Percentiles rank a stretch among this genome's conserved stretches.
Evolutionary conservation across 92 coral and sea anemone species (phyloP).

Genomic region (Epizoanthus fatuus): DNA sequence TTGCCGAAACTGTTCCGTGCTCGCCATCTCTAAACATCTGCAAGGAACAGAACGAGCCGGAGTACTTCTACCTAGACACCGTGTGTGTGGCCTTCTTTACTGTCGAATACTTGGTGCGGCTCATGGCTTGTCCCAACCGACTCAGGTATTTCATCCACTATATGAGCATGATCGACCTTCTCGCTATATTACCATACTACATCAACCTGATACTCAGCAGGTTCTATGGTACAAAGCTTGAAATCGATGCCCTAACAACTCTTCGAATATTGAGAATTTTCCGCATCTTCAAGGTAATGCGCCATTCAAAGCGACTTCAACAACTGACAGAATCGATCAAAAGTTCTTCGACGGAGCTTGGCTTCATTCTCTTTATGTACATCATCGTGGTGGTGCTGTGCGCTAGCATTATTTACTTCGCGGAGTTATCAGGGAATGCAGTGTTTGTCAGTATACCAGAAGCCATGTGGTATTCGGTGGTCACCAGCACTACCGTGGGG

Average conservation of each 20-base stretch:
- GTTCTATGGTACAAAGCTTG: slow-evolving; percentile 48
- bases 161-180: slow-evolving; percentile 86
- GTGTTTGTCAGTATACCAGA: slow-evolving; percentile 89
- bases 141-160: slow-evolving; percentile 55
- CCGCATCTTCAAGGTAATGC: slow-evolving; percentile 83
- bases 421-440: slow-evolving; percentile 73
- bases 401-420: slow-evolving; percentile 84
- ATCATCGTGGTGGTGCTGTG: slow-evolving; percentile 77
- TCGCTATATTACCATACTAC: slow-evolving; percentile 84
- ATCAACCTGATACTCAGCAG: slow-evolving; percentile 59
- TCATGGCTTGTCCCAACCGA: slow-evolving; percentile 70
- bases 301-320: slow-evolving; percentile 82
- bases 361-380: slow-evolving; percentile 75
- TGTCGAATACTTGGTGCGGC: slow-evolving; percentile 65
- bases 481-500: slow-evolving; percentile 93
- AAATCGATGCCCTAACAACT: slow-evolving; percentile 73
- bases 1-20: slow-evolving; percentile 79
- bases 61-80: slow-evolving; percentile 77
- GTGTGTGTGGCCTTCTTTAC: slow-evolving; percentile 82
- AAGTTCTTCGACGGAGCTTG: slow-evolving; percentile 83
- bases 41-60: slow-evolving; percentile 62
- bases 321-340: slow-evolving; percentile 67
- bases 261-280: slow-evolving; percentile 79
- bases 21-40: slow-evolving; percentile 55
- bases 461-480: slow-evolving; percentile 94